Percentiles rank a stretch among this genome's conserved stretches.
These are phyloP conservation scores for Steinernema carpocapsae DNA, from an alignment of 2,888 invertebrate genomes.

Conservation along the genomic window DNA sequence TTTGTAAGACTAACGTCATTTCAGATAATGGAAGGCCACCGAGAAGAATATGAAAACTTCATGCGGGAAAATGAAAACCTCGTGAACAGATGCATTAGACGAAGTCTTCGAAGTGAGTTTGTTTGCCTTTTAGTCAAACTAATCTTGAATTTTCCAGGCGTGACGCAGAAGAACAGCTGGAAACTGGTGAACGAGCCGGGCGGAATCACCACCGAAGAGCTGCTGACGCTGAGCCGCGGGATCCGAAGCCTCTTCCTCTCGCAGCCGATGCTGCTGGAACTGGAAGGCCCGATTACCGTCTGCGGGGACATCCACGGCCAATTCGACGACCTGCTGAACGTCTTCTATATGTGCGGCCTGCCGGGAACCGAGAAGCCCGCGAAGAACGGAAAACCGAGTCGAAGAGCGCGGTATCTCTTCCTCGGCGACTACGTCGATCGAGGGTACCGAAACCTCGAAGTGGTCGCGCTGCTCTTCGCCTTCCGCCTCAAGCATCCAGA, in stretches of 20 bases:
- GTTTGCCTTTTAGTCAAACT: no score
- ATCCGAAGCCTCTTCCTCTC: neutral
- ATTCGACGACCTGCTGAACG: neutral
- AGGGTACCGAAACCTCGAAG: neutral
- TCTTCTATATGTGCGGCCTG: neutral
- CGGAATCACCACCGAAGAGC: neutral
- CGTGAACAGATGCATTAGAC: no score
- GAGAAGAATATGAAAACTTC: no score
- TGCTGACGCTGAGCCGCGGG: neutral
- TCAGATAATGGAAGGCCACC: no score
- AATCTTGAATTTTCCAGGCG: neutral
- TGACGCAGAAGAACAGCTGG: neutral
- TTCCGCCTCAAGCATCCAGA: neutral
- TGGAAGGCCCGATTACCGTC: neutral
- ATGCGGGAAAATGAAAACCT: no score
- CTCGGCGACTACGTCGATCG: conserved; percentile 10
- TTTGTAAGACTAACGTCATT: no score
- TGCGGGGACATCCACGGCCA: no score
- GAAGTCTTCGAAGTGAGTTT: no score
- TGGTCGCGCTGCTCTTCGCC: neutral
- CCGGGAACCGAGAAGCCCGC: neutral
- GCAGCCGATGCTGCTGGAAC: neutral
- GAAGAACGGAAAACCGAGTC: no score
- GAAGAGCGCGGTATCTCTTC: conserved; percentile 4
- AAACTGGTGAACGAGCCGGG: neutral